A percentile compares a stretch with the other conserved stretches of the same genome.
Evolutionary conservation across 2,797 vertebrate species (phyloP).

Genomic region (Sorex maritimensis): DNA sequence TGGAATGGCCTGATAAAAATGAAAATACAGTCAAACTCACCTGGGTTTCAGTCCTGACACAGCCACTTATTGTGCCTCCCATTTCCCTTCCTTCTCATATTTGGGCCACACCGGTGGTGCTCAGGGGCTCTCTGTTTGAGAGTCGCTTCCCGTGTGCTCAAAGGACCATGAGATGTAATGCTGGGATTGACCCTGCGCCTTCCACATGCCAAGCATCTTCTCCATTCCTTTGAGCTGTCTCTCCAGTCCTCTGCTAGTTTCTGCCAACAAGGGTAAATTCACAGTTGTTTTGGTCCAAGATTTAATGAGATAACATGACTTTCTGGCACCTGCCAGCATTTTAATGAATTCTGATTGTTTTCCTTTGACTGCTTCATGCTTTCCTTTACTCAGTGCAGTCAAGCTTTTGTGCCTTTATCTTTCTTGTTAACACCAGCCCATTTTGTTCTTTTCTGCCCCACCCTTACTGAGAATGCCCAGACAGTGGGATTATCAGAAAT

Average conservation of each 20-base stretch:
- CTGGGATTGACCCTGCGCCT: no score
- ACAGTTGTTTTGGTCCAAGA: background rate
- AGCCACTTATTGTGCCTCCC: background rate
- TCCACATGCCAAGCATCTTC: no score
- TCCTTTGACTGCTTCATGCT: background rate
- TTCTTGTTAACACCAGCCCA: background rate
- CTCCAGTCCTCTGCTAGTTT: slow-evolving; percentile 10
- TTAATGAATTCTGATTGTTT: background rate
- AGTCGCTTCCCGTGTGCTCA: no score
- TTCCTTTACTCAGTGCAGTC: slow-evolving; percentile 2
- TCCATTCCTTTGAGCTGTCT: no score
- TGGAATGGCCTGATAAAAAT: background rate
- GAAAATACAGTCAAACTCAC: slow-evolving; percentile 7
- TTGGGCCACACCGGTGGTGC: no score
- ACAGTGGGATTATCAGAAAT: no score
- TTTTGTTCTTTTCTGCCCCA: background rate
- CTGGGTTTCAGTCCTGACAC: slow-evolving; percentile 18
- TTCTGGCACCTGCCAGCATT: background rate
- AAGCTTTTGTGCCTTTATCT: background rate
- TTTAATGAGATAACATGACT: background rate
- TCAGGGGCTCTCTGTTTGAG: no score
- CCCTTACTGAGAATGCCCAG: no score
- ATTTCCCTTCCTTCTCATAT: no score
- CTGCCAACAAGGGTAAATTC: slow-evolving; percentile 7
- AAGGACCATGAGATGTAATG: no score